phyloP scores from a whole-genome alignment of 2,113 vertebrate species.

The Micromys minutus region DNA sequence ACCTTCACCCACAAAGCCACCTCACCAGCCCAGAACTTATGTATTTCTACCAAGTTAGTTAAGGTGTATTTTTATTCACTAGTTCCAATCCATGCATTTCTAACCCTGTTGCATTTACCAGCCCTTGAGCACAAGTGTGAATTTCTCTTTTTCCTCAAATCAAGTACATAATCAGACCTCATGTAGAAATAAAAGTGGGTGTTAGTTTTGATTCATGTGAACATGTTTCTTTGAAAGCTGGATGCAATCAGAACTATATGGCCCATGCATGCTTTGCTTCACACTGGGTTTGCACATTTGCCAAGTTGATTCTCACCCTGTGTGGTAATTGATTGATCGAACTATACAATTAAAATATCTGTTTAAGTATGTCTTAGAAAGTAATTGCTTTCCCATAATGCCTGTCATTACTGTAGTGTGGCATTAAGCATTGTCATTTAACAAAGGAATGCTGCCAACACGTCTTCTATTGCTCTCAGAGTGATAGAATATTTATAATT shows the following conservation, averaged over 20 bases:
- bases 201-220: background rate
- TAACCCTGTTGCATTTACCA: background rate
- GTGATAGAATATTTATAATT: constrained; percentile 21
- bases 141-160: background rate
- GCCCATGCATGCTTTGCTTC: background rate
- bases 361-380: constrained; percentile 15
- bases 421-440: constrained; percentile 22
- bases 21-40: background rate
- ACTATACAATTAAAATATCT: constrained; percentile 49
- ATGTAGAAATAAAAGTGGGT: background rate
- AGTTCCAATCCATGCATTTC: background rate
- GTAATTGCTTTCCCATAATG: background rate
- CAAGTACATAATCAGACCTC: background rate
- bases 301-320: background rate
- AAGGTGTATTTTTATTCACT: background rate
- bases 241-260: background rate
- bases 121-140: background rate
- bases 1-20: background rate
- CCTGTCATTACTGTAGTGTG: background rate
- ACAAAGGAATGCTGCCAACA: constrained; percentile 17
- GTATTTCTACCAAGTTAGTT: background rate
- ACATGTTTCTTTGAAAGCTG: background rate
- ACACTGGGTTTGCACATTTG: background rate
- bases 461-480: background rate
- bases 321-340: background rate